phyloP scores from a whole-genome alignment of 2,113 vertebrate genomes.

The Zapus hudsonius region DNA sequence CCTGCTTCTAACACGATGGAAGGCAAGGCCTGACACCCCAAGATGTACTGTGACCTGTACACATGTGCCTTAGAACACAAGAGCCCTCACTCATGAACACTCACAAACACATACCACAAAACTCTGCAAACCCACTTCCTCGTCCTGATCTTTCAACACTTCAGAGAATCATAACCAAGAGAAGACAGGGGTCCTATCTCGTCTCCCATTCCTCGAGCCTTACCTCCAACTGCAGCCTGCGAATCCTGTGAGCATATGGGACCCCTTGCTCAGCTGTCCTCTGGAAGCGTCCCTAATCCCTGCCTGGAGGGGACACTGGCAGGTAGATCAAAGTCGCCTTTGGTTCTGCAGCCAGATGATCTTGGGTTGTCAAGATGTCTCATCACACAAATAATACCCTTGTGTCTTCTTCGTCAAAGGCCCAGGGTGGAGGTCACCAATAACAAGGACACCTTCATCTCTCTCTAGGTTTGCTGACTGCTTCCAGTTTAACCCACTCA shows the following conservation, averaged over 20 bases:
- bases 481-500: neutral
- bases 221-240: neutral
- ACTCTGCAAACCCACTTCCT: neutral
- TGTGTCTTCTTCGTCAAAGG: neutral
- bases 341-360: slow-evolving; percentile 4
- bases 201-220: neutral
- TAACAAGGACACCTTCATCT: rapidly evolving
- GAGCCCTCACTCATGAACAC: no score
- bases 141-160: neutral
- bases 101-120: no score
- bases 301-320: slow-evolving; percentile 25
- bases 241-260: neutral
- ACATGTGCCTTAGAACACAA: no score
- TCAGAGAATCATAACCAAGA: rapidly evolving
- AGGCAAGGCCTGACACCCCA: no score
- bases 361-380: slow-evolving; percentile 39
- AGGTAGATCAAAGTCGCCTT: slow-evolving; percentile 62
- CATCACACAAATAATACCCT: slow-evolving; percentile 23
- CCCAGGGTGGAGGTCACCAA: neutral
- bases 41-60: no score
- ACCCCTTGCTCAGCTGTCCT: neutral
- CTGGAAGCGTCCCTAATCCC: neutral
- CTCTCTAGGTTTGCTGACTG: neutral
- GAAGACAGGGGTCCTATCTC: no score
- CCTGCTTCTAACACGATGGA: no score